These are phyloP conservation scores for Drosophila monieri DNA, from an alignment of 2,888 invertebrate genomes.

Conservation along the genomic window DNA sequence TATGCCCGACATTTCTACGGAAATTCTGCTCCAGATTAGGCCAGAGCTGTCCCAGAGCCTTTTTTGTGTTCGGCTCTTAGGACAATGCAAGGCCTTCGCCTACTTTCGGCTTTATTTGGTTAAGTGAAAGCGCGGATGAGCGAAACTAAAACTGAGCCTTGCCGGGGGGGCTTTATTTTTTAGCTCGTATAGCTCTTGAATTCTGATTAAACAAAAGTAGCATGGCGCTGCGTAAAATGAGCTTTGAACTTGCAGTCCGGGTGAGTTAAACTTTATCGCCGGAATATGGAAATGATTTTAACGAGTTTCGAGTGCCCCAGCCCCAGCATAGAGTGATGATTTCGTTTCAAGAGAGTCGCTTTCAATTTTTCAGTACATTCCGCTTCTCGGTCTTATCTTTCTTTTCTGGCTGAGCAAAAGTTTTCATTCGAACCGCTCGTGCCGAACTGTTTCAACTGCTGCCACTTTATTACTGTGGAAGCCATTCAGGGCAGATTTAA, in stretches of 20 bases:
- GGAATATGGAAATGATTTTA: not conserved
- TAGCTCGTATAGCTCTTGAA: not conserved
- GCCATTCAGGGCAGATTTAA: conserved; percentile 39
- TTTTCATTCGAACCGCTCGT: conserved; percentile 22
- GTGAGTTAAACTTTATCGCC: conserved; percentile 1
- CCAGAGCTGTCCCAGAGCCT: conserved; percentile 14
- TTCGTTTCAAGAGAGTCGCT: conserved; percentile 6
- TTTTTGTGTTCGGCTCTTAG: not conserved
- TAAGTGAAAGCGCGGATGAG: conserved; percentile 6
- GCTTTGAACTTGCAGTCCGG: not conserved
- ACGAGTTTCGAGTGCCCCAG: not conserved
- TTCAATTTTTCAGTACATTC: conserved; percentile 11
- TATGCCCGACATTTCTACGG: conserved; percentile 39
- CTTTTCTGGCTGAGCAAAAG: conserved; percentile 8
- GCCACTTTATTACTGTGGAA: conserved; percentile 44
- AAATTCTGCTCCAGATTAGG: conserved; percentile 31
- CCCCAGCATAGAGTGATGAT: conserved; percentile 1
- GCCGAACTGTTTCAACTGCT: conserved; percentile 36
- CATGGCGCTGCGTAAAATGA: not conserved
- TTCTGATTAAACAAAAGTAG: not conserved
- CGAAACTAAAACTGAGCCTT: not conserved
- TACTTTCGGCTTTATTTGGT: conserved; percentile 5
- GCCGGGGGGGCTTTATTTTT: not conserved
- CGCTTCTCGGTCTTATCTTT: conserved; percentile 19
- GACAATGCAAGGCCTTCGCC: conserved; percentile 7